Percentiles rank a stretch among this genome's conserved stretches.
Evolutionary conservation across 2,113 vertebrate genomes (phyloP).

Genomic region (Heterotis niloticus): DNA sequence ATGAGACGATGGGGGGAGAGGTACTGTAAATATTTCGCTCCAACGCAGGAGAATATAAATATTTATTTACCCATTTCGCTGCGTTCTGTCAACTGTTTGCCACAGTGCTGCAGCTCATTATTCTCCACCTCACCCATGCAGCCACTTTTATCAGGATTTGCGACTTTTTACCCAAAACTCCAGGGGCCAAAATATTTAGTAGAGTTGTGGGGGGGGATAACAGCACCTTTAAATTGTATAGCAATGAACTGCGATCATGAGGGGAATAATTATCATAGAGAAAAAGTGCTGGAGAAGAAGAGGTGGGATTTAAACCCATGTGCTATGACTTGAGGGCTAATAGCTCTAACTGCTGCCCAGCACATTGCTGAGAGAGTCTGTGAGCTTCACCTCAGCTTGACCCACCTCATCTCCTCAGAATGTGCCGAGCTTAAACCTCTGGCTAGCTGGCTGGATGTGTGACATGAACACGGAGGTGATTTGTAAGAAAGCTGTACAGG

Average conservation of each 20-base stretch:
- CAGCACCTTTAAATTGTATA: too few species aligned
- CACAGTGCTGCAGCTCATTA: background rate
- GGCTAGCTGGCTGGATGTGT: background rate
- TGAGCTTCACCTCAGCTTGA: background rate
- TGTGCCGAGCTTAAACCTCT: background rate
- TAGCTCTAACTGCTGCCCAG: background rate
- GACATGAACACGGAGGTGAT: too few species aligned
- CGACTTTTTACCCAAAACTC: background rate
- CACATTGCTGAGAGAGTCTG: background rate
- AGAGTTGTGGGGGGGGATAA: too few species aligned
- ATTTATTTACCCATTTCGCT: slow-evolving; percentile 17
- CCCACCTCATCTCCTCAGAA: background rate
- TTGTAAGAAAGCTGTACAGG: too few species aligned
- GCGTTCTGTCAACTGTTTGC: background rate
- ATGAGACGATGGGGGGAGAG: background rate
- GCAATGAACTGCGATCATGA: too few species aligned
- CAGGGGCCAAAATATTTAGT: background rate
- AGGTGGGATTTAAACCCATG: too few species aligned
- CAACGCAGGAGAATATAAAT: slow-evolving; percentile 21
- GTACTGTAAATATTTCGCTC: slow-evolving; percentile 26
- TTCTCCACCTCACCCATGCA: background rate
- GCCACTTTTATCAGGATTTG: background rate
- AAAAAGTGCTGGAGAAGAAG: too few species aligned
- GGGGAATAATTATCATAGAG: too few species aligned
- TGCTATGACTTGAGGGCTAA: background rate